Evolutionary conservation across 2,113 vertebrate genomes (phyloP).

Genomic region (Pollimyrus isidori): DNA sequence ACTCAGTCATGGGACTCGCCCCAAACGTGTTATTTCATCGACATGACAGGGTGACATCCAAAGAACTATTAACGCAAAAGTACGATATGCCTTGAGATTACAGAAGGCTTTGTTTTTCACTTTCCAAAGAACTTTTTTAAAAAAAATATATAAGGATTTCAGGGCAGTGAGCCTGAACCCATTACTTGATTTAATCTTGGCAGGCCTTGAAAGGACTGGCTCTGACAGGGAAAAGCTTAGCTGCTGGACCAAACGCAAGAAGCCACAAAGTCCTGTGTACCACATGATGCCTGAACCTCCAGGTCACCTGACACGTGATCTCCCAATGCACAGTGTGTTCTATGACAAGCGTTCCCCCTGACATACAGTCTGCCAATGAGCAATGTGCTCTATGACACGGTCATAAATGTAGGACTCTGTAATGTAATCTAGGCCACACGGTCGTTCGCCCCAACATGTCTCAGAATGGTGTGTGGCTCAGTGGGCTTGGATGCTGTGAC

Average conservation of each 20-base stretch:
- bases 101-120: constrained; percentile 20
- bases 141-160: background rate
- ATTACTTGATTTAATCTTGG: constrained; percentile 9
- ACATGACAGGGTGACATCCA: constrained; percentile 27
- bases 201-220: background rate
- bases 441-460: background rate
- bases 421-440: background rate
- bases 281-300: background rate
- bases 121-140: constrained; percentile 9
- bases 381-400: background rate
- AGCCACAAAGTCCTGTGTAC: background rate
- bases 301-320: background rate
- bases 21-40: constrained; percentile 22
- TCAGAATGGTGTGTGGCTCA: background rate
- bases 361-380: background rate
- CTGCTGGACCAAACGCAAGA: background rate
- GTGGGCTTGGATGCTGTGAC: background rate
- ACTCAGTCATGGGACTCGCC: background rate
- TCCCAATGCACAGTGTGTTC: background rate
- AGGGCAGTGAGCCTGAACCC: background rate
- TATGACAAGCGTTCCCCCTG: background rate
- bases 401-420: background rate
- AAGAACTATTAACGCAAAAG: constrained; percentile 6
- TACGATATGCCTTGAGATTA: constrained; percentile 29
- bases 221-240: background rate